A percentile compares a stretch with the other conserved stretches of the same genome.
phyloP scores from a whole-genome alignment of 37 sponge, comb jelly and placozoan genomes.

The Ianthella basta region DNA sequence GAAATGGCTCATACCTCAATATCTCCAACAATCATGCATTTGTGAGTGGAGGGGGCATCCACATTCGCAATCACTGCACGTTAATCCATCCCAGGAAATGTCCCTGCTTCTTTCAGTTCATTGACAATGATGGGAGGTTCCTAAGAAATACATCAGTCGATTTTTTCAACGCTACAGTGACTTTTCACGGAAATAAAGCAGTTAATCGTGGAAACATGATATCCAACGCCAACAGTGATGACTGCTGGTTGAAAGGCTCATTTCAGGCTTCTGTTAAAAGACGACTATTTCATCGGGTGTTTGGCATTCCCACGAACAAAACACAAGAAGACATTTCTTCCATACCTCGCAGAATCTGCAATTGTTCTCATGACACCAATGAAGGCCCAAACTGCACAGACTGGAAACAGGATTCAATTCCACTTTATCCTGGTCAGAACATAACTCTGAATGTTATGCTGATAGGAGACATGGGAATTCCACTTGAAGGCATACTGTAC shows the following conservation, averaged over 20 bases:
- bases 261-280: neutral
- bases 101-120: slow-evolving; percentile 21
- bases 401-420: neutral
- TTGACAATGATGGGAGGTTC: neutral
- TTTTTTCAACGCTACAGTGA: neutral
- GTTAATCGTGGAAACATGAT: neutral
- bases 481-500: neutral
- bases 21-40: neutral
- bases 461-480: slow-evolving; percentile 7
- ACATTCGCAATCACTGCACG: neutral
- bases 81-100: neutral
- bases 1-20: neutral
- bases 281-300: neutral
- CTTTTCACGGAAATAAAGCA: neutral
- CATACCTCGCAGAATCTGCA: neutral
- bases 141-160: neutral
- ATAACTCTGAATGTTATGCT: neutral
- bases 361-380: neutral
- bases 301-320: neutral
- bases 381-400: neutral
- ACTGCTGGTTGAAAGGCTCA: neutral
- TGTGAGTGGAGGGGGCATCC: slow-evolving; percentile 9
- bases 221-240: slow-evolving; percentile 14
- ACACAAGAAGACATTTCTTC: slow-evolving; percentile 1
- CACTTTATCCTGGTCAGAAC: neutral